These are phyloP conservation scores for Lampris incognitus DNA, from an alignment of 2,113 vertebrate genomes.

Conservation along the genomic window DNA sequence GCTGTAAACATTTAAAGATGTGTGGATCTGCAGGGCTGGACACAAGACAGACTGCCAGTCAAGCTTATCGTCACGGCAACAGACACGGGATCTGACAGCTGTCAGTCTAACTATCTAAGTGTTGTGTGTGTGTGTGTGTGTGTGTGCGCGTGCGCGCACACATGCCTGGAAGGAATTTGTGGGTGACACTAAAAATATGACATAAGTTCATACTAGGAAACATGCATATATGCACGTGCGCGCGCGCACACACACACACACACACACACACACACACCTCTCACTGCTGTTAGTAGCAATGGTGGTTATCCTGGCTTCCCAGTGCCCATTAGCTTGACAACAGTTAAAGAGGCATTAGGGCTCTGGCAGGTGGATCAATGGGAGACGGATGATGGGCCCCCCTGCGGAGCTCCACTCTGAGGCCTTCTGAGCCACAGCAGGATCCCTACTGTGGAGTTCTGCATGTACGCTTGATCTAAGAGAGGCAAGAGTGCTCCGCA, in stretches of 20 bases:
- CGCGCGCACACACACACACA: slow-evolving; percentile 3
- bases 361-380: slow-evolving; percentile 86
- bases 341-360: slow-evolving; percentile 84
- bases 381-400: slow-evolving; percentile 82
- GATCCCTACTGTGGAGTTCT: slow-evolving; percentile 14
- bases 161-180: neutral
- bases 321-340: slow-evolving; percentile 84
- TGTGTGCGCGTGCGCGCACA: slow-evolving; percentile 21
- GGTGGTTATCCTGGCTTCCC: slow-evolving; percentile 56
- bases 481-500: too few relatives aligned
- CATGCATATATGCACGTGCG: slow-evolving; percentile 6
- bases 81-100: slow-evolving; percentile 49
- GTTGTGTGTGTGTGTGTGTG: neutral
- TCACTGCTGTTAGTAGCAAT: slow-evolving; percentile 17
- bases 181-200: too few relatives aligned
- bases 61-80: slow-evolving; percentile 53
- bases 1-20: slow-evolving; percentile 63
- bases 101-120: slow-evolving; percentile 43
- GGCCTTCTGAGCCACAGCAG: neutral
- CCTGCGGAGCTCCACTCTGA: slow-evolving; percentile 54
- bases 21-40: slow-evolving; percentile 19
- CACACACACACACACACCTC: slow-evolving; percentile 9
- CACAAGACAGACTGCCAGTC: slow-evolving; percentile 51
- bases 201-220: too few relatives aligned
- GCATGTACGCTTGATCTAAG: too few relatives aligned